Evolutionary conservation across 2,888 invertebrate species (phyloP).

Genomic region (Acheta domesticus): DNA sequence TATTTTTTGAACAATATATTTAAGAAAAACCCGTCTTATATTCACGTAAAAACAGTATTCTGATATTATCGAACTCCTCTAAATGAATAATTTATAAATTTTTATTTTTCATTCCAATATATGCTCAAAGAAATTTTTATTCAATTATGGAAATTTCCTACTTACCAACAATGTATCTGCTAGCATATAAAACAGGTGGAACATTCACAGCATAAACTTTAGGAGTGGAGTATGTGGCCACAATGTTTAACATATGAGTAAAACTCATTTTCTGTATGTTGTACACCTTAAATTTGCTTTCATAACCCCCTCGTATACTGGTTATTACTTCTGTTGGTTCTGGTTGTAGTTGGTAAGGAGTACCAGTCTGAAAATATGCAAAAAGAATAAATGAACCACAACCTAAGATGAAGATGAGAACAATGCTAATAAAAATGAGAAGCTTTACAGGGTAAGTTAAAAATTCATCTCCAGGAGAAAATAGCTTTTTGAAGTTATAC

Average conservation of each 20-base stretch:
- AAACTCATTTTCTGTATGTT: conserved; percentile 53
- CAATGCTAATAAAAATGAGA: too few relatives aligned
- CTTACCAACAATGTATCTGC: conserved; percentile 67
- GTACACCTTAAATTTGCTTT: conserved; percentile 67
- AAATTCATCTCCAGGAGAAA: too few relatives aligned
- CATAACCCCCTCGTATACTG: conserved; percentile 67
- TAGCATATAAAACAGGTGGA: conserved; percentile 70
- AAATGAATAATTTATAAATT: too few relatives aligned
- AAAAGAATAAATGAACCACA: conserved; percentile 11
- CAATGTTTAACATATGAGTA: conserved; percentile 62
- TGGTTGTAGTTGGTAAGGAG: conserved; percentile 62
- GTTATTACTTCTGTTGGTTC: conserved; percentile 56
- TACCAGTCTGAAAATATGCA: conserved; percentile 46
- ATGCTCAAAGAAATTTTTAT: too few relatives aligned
- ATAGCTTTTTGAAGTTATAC: too few relatives aligned
- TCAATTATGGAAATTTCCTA: background rate
- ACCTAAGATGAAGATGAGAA: too few relatives aligned
- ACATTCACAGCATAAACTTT: conserved; percentile 55
- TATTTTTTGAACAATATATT: too few relatives aligned
- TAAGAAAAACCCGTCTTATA: too few relatives aligned
- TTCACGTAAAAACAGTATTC: too few relatives aligned
- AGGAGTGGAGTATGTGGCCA: conserved; percentile 54
- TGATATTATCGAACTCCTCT: too few relatives aligned
- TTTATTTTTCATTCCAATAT: too few relatives aligned
- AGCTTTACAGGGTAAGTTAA: too few relatives aligned